Evolutionary conservation across 1,140 invertebrate species (phyloP).

Genomic region (Magallana gigas): DNA sequence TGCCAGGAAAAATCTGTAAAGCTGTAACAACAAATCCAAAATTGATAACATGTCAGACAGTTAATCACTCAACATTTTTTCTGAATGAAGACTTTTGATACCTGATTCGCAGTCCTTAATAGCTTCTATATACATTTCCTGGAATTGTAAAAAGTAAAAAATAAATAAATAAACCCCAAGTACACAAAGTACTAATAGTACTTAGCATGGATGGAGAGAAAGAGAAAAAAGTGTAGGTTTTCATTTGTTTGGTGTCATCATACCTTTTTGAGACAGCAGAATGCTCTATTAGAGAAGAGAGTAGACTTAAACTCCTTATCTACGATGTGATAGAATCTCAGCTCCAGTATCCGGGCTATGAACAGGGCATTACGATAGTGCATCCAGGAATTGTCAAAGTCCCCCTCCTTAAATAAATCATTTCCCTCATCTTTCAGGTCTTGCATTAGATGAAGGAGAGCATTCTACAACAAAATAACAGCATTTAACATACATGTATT

Average conservation of each 20-base stretch:
- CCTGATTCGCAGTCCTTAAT: constrained; percentile 71
- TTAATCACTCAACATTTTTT: no score
- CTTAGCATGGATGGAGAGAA: neutral
- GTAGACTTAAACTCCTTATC: constrained; percentile 67
- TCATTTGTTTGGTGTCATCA: constrained; percentile 20
- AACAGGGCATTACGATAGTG: constrained; percentile 69
- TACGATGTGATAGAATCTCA: constrained; percentile 65
- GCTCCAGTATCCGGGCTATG: constrained; percentile 63
- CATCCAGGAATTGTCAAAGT: constrained; percentile 63
- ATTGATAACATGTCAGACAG: neutral
- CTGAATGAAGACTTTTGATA: constrained; percentile 38
- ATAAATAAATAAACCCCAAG: neutral
- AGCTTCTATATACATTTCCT: constrained; percentile 71
- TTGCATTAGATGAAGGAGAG: constrained; percentile 64
- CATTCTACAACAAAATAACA: constrained; percentile 54
- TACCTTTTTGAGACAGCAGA: constrained; percentile 69
- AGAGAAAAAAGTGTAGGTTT: neutral
- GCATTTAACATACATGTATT: neutral
- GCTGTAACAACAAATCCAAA: constrained; percentile 61
- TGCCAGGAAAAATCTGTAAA: constrained; percentile 63
- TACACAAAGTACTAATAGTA: no score
- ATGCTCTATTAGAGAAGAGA: constrained; percentile 68
- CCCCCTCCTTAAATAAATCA: constrained; percentile 64
- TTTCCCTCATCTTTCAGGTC: constrained; percentile 74
- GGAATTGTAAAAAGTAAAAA: constrained; percentile 44